Percentiles rank a stretch among this genome's conserved stretches.
phyloP scores from a whole-genome alignment of 1,140 invertebrate species.

The Copidosoma floridanum region DNA sequence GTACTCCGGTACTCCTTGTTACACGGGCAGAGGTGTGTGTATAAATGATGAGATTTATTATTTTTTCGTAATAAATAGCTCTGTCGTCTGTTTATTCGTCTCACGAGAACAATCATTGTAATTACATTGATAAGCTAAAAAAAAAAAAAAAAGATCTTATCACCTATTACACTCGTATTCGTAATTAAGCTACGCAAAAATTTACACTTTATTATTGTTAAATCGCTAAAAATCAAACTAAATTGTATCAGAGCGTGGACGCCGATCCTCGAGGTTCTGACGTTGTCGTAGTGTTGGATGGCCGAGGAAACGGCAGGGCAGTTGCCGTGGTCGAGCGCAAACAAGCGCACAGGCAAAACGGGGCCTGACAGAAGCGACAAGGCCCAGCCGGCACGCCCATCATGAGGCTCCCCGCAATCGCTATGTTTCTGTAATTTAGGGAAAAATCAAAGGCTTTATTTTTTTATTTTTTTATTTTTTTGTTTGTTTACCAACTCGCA shows the following conservation, averaged over 20 bases:
- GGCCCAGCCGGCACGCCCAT: neutral
- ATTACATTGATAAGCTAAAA: neutral
- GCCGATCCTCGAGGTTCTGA: too few relatives aligned
- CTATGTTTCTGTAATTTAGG: slow-evolving; percentile 8
- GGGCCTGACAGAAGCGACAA: slow-evolving; percentile 9
- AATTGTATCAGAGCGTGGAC: too few relatives aligned
- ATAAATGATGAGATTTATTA: neutral
- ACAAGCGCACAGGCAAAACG: slow-evolving; percentile 7
- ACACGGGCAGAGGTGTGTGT: neutral
- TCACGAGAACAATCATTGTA: too few relatives aligned
- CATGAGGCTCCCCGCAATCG: slow-evolving; percentile 8
- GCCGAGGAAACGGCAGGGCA: too few relatives aligned
- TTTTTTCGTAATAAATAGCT: neutral
- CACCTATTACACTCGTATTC: too few relatives aligned
- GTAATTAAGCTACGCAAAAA: too few relatives aligned
- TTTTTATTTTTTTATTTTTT: neutral
- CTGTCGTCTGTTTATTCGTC: too few relatives aligned
- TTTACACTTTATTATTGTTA: too few relatives aligned
- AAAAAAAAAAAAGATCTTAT: too few relatives aligned
- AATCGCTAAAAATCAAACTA: too few relatives aligned
- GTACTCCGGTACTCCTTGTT: neutral
- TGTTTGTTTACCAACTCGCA: neutral
- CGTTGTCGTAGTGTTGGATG: neutral
- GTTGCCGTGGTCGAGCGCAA: neutral
- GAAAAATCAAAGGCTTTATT: neutral